These are phyloP conservation scores for Diacarnus erythraeanus DNA, from an alignment of 37 sponge, comb jelly and placozoan species.

Conservation along the genomic window DNA sequence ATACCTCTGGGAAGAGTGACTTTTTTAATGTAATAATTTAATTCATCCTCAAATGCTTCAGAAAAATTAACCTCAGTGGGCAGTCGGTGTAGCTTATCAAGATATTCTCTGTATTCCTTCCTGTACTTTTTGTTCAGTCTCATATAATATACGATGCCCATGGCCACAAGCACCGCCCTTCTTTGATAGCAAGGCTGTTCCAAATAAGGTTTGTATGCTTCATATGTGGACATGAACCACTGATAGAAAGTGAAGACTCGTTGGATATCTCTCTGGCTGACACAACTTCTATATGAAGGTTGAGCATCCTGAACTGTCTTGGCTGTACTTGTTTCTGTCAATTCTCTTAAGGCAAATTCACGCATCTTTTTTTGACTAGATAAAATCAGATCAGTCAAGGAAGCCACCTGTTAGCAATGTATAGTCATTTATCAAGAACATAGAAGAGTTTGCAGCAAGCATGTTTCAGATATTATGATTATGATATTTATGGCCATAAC, in stretches of 20 bases:
- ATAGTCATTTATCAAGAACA: not conserved
- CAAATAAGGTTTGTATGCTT: conserved; percentile 13
- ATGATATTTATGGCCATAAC: too few species aligned
- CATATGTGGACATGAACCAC: conserved; percentile 51
- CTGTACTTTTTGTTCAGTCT: conserved; percentile 62
- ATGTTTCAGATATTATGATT: too few species aligned
- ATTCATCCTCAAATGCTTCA: conserved; percentile 38
- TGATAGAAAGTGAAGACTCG: conserved; percentile 64
- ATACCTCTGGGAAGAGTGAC: conserved; percentile 74
- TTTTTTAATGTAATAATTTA: conserved; percentile 55
- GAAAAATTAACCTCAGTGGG: conserved; percentile 14
- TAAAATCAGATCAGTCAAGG: conserved; percentile 49
- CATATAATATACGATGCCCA: conserved; percentile 84
- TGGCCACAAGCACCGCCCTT: conserved; percentile 56
- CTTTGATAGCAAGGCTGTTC: not conserved
- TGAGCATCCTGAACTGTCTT: not conserved
- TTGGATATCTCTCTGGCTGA: conserved; percentile 88
- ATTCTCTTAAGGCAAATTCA: conserved; percentile 59
- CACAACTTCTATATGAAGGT: conserved; percentile 64
- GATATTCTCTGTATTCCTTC: conserved; percentile 14
- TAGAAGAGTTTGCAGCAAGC: too few species aligned
- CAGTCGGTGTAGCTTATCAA: conserved; percentile 6
- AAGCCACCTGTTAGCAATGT: not conserved
- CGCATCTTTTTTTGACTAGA: conserved; percentile 69
- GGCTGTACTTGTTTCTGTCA: conserved; percentile 3